Percentiles rank a stretch among this genome's conserved stretches.
These are phyloP conservation scores for Prunella fulvescens DNA, from an alignment of 2,113 vertebrate genomes.

Conservation along the genomic window DNA sequence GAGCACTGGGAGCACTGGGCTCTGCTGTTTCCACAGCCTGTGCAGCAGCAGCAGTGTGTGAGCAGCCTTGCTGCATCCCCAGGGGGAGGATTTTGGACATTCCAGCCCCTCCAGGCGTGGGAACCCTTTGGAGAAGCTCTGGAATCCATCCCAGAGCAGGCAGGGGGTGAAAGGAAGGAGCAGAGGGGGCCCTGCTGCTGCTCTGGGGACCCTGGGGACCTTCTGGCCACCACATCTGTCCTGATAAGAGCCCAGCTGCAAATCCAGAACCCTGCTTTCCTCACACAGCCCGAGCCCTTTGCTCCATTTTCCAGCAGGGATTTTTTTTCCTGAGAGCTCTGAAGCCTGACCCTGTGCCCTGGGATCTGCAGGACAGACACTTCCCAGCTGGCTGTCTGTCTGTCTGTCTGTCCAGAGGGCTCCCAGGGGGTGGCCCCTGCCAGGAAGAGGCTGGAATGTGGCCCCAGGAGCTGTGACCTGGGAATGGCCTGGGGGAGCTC, in stretches of 20 bases:
- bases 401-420: background rate
- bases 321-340: background rate
- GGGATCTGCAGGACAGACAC: accelerated
- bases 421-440: accelerated
- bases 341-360: background rate
- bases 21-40: accelerated
- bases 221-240: background rate
- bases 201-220: background rate
- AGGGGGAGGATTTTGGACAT: accelerated
- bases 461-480: background rate
- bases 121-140: background rate
- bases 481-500: background rate
- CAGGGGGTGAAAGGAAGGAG: background rate
- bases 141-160: background rate
- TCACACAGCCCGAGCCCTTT: accelerated
- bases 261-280: accelerated
- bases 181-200: background rate
- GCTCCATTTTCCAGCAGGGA: background rate
- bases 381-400: background rate
- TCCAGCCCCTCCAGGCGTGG: background rate
- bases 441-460: background rate
- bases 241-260: accelerated
- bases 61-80: background rate
- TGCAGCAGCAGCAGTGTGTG: background rate
- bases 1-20: background rate